These are phyloP conservation scores for Lycophotia porphyrea DNA, from an alignment of 2,888 invertebrate species.

Conservation along the genomic window DNA sequence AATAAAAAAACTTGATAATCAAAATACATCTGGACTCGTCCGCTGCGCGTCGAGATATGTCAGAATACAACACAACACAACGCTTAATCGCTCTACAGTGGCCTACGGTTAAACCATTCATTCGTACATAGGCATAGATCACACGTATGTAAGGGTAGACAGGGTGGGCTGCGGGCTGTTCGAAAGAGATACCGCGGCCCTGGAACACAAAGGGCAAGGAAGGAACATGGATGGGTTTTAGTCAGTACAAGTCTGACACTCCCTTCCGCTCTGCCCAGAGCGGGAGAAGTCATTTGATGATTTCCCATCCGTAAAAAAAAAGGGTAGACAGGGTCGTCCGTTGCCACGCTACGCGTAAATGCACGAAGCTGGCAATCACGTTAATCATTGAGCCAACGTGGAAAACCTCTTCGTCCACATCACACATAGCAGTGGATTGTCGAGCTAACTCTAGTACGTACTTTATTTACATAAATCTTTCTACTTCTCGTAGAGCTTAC, in stretches of 20 bases:
- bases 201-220: too few species aligned
- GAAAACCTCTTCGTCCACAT: not conserved
- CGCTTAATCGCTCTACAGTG: not conserved
- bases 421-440: not conserved
- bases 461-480: not conserved
- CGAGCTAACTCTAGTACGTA: not conserved
- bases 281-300: too few species aligned
- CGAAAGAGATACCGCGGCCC: too few species aligned
- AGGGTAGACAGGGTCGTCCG: not conserved
- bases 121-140: not conserved
- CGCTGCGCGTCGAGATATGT: not conserved
- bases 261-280: too few species aligned
- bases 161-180: too few species aligned
- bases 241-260: too few species aligned
- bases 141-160: not conserved
- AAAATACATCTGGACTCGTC: not conserved
- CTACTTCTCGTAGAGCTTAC: slow-evolving; percentile 77
- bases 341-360: not conserved
- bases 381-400: not conserved
- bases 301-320: too few species aligned
- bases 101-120: not conserved
- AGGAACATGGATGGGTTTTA: too few species aligned
- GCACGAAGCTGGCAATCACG: not conserved
- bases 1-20: not conserved
- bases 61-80: too few species aligned